Evolutionary conservation across 2,888 invertebrate genomes (phyloP).

Genomic region (Pollenia angustigena): DNA sequence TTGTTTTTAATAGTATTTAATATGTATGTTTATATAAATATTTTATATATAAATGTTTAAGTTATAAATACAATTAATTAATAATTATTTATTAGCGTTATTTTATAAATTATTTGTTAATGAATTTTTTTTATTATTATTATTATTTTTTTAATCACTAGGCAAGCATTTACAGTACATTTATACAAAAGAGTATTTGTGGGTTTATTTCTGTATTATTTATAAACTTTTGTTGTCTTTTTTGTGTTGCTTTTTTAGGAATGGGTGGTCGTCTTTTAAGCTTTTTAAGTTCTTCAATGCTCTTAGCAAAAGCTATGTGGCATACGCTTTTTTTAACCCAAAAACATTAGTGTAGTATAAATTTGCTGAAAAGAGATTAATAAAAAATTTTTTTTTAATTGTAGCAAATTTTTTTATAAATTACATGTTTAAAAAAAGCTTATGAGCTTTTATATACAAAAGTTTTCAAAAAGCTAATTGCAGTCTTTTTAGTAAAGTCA

Average conservation of each 20-base stretch:
- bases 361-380: slow-evolving; percentile 53
- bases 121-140: not conserved
- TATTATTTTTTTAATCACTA: slow-evolving; percentile 41
- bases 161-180: slow-evolving; percentile 69
- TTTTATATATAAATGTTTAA: slow-evolving; percentile 39
- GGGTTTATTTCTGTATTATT: slow-evolving; percentile 8
- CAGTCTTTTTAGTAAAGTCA: too few relatives aligned
- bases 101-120: slow-evolving; percentile 23
- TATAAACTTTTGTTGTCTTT: slow-evolving; percentile 23
- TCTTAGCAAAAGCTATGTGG: slow-evolving; percentile 31
- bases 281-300: not conserved
- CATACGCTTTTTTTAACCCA: slow-evolving; percentile 35
- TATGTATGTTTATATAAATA: not conserved
- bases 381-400: not conserved
- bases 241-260: slow-evolving; percentile 12
- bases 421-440: too few relatives aligned
- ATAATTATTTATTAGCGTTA: slow-evolving; percentile 50
- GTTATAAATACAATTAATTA: slow-evolving; percentile 57
- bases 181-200: slow-evolving; percentile 62
- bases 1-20: not conserved
- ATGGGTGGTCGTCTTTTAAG: slow-evolving; percentile 37
- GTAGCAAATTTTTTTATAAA: too few relatives aligned
- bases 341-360: slow-evolving; percentile 63
- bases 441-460: too few relatives aligned
- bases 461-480: too few relatives aligned